phyloP scores from a whole-genome alignment of 2,888 invertebrate genomes.

The Odontocolon sp. region DNA sequence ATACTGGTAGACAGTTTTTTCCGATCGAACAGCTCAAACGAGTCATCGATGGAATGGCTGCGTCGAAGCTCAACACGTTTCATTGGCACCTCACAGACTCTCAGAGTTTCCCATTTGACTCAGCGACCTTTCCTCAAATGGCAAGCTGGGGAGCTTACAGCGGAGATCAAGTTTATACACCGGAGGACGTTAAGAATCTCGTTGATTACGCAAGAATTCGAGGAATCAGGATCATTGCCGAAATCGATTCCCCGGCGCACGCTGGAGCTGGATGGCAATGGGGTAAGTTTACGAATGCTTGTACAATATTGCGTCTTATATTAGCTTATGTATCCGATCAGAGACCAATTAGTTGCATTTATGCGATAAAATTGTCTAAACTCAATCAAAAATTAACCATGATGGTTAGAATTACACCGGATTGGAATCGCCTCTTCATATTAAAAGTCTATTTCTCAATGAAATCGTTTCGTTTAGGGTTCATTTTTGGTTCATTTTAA shows the following conservation, averaged over 20 bases:
- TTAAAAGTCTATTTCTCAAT: too few relatives aligned
- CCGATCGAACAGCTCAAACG: constrained; percentile 87
- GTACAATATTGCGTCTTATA: background rate
- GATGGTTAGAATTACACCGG: too few relatives aligned
- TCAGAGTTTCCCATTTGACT: constrained; percentile 94
- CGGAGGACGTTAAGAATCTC: constrained; percentile 87
- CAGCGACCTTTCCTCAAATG: constrained; percentile 89
- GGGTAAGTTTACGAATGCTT: constrained; percentile 82
- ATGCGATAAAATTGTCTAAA: too few relatives aligned
- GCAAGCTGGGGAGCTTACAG: constrained; percentile 93
- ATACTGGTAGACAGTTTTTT: constrained; percentile 95
- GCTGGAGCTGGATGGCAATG: constrained; percentile 94
- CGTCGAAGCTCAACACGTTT: constrained; percentile 94
- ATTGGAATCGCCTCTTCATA: too few relatives aligned
- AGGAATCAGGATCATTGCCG: constrained; percentile 93
- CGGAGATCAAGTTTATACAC: constrained; percentile 88
- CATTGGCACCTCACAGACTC: constrained; percentile 97
- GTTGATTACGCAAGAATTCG: constrained; percentile 90
- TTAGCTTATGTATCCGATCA: too few relatives aligned
- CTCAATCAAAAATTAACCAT: too few relatives aligned
- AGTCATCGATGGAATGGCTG: constrained; percentile 93
- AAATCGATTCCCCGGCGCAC: constrained; percentile 95
- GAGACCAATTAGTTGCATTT: too few relatives aligned
- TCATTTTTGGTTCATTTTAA: too few relatives aligned
- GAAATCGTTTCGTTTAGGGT: too few relatives aligned